These are phyloP conservation scores for Alectoris magna DNA, from an alignment of 2,797 vertebrate species.

Conservation along the genomic window DNA sequence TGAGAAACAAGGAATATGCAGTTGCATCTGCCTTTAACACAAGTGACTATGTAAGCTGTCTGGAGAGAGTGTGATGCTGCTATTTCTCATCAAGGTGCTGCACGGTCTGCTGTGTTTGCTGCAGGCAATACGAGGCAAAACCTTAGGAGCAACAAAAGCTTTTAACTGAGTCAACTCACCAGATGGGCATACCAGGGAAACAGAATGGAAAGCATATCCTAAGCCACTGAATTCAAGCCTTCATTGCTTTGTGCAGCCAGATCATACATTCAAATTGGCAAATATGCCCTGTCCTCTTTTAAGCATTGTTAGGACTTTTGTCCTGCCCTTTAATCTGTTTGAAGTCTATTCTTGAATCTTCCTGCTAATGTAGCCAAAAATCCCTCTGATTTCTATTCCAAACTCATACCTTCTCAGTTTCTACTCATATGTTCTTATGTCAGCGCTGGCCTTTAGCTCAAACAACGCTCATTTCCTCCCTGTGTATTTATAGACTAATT, in stretches of 20 bases:
- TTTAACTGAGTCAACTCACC: neutral
- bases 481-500: neutral
- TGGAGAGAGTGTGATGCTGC: neutral
- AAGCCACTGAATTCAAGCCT: rapidly evolving
- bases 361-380: neutral
- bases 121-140: neutral
- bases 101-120: neutral
- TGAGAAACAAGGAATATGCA: neutral
- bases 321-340: neutral
- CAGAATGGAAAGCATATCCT: neutral
- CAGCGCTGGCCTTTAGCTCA: neutral
- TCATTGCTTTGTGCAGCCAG: neutral
- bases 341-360: neutral
- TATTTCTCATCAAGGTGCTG: neutral
- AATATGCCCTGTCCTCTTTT: neutral
- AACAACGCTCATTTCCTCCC: neutral
- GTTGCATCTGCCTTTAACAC: neutral
- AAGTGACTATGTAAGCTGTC: neutral
- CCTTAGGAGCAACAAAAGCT: neutral
- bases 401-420: neutral
- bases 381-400: neutral
- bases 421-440: neutral
- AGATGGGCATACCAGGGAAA: neutral
- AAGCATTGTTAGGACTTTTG: neutral
- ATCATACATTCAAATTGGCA: neutral